Evolutionary conservation across 2,888 invertebrate genomes (phyloP).

Genomic region (Sinohyriopsis cumingii): DNA sequence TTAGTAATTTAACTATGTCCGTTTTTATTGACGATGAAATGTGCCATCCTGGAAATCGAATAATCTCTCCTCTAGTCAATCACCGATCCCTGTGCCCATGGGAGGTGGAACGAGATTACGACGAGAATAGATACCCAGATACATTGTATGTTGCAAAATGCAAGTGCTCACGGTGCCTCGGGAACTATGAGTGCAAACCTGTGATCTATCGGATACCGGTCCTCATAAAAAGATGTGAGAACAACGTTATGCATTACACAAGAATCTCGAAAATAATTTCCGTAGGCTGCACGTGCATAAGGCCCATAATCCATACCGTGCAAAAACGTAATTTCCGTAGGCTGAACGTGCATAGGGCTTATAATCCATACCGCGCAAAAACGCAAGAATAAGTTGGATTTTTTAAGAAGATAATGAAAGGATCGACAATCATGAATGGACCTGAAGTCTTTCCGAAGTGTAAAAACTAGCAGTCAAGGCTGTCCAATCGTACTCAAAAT

Average conservation of each 20-base stretch:
- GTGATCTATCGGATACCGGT: slow-evolving; percentile 38
- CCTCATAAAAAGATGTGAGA: slow-evolving; percentile 23
- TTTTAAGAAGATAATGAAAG: too few relatives aligned
- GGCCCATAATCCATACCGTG: not conserved
- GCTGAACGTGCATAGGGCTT: slow-evolving; percentile 22
- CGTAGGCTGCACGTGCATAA: slow-evolving; percentile 29
- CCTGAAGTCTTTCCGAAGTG: too few relatives aligned
- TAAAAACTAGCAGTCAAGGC: too few relatives aligned
- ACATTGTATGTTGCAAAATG: slow-evolving; percentile 28
- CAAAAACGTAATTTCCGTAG: slow-evolving; percentile 17
- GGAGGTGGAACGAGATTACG: slow-evolving; percentile 26
- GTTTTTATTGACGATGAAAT: slow-evolving; percentile 21
- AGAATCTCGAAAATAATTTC: slow-evolving; percentile 28
- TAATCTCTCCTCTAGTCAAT: slow-evolving; percentile 16
- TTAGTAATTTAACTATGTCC: slow-evolving; percentile 23
- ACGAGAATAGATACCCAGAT: slow-evolving; percentile 28
- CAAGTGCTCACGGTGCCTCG: slow-evolving; percentile 24
- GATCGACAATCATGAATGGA: too few relatives aligned
- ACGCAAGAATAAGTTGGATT: too few relatives aligned
- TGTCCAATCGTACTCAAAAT: too few relatives aligned
- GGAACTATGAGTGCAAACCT: slow-evolving; percentile 29
- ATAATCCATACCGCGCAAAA: too few relatives aligned
- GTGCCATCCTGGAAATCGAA: slow-evolving; percentile 3
- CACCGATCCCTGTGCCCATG: slow-evolving; percentile 32
- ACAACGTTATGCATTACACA: slow-evolving; percentile 22